Evolutionary conservation across 2,888 invertebrate species (phyloP).

Genomic region (Crocallis elinguaria): DNA sequence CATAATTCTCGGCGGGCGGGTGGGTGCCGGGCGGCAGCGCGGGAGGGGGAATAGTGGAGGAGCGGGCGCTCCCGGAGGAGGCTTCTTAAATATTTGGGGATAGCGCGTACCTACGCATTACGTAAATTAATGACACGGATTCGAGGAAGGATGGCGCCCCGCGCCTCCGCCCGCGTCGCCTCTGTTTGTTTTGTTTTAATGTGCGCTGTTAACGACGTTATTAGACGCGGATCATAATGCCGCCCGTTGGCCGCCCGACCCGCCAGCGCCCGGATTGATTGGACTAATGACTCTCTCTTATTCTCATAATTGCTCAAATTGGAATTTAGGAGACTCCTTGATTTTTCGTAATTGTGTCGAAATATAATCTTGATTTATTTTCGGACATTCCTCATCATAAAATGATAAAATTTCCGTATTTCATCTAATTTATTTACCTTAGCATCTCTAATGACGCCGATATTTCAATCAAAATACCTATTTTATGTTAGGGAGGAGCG

Average conservation of each 20-base stretch:
- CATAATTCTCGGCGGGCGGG: constrained; percentile 85
- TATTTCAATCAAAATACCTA: not conserved
- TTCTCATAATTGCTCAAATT: constrained; percentile 77
- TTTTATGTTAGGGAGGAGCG: not conserved
- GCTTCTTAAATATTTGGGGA: constrained; percentile 86
- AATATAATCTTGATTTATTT: constrained; percentile 64
- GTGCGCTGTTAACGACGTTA: constrained; percentile 83
- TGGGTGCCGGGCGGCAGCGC: constrained; percentile 59
- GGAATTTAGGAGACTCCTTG: constrained; percentile 58
- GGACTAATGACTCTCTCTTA: constrained; percentile 79
- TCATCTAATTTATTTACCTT: constrained; percentile 3
- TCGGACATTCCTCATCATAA: constrained; percentile 50
- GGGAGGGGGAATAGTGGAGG: constrained; percentile 75
- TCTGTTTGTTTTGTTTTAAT: constrained; percentile 84
- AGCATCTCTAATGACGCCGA: not conserved
- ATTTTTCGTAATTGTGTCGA: constrained; percentile 55
- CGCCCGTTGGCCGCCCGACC: constrained; percentile 30
- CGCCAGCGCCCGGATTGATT: constrained; percentile 62
- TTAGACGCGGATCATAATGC: constrained; percentile 79
- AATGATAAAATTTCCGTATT: constrained; percentile 27
- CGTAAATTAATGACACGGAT: constrained; percentile 86
- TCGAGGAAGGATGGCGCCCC: constrained; percentile 84
- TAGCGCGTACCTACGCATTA: constrained; percentile 86
- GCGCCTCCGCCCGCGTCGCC: constrained; percentile 53
- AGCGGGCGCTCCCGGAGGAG: constrained; percentile 83